A percentile compares a stretch with the other conserved stretches of the same genome.
Conservation (phyloP, 2,888 invertebrate genomes). For the Frankliniella intonsa region DNA sequence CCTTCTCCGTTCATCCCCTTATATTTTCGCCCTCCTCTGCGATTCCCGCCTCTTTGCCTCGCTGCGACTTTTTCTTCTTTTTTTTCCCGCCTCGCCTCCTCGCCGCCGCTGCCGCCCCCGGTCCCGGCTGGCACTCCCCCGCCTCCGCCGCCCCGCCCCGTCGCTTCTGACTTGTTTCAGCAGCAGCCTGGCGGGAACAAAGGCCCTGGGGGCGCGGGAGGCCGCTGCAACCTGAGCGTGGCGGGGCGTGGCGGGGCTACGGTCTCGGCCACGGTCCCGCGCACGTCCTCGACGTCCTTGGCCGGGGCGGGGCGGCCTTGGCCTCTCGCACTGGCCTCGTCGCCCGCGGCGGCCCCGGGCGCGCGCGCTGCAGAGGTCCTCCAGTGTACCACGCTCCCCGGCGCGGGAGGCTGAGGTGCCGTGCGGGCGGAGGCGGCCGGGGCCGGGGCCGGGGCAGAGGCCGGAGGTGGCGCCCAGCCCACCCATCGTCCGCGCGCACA, state of each 20-base stretch:
- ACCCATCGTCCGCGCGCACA: too few relatives aligned
- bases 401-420: too few relatives aligned
- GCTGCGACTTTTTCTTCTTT: background rate
- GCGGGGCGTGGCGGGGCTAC: background rate
- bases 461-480: background rate
- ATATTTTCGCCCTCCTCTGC: background rate
- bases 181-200: background rate
- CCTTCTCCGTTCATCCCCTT: background rate
- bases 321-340: background rate
- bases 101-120: too few relatives aligned
- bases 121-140: too few relatives aligned
- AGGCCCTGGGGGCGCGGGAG: background rate
- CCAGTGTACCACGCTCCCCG: too few relatives aligned
- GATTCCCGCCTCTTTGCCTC: too few relatives aligned
- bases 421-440: too few relatives aligned
- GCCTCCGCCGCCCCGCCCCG: too few relatives aligned
- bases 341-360: too few relatives aligned
- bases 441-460: background rate
- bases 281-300: background rate
- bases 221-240: background rate
- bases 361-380: too few relatives aligned
- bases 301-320: background rate
- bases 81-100: background rate
- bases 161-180: background rate
- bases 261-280: background rate